phyloP scores from a whole-genome alignment of 37 sponge, comb jelly and placozoan species.

The Beroe forskalii region DNA sequence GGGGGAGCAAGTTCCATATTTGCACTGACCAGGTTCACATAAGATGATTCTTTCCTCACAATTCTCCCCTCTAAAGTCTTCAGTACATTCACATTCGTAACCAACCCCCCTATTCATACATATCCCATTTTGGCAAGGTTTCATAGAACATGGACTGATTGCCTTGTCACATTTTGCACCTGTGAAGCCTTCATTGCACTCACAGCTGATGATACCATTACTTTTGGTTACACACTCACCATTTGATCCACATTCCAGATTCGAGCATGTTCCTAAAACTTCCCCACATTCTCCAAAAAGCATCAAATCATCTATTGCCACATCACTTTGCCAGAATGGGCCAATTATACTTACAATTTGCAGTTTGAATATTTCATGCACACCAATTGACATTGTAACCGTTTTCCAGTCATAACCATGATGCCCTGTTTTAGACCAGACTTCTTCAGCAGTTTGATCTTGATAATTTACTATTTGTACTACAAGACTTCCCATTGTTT shows the following conservation, averaged over 20 bases:
- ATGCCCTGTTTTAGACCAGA: background rate
- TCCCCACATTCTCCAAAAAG: background rate
- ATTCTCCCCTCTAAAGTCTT: background rate
- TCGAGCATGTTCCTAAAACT: background rate
- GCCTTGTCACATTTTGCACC: background rate
- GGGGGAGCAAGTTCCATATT: background rate
- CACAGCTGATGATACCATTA: background rate
- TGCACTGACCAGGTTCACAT: background rate
- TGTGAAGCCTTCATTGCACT: background rate
- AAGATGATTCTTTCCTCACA: background rate
- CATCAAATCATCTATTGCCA: slow-evolving; percentile 8
- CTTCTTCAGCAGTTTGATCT: background rate
- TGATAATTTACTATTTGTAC: background rate
- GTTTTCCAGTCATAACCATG: slow-evolving; percentile 1
- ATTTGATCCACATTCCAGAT: background rate
- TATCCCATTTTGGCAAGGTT: background rate
- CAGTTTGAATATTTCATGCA: background rate
- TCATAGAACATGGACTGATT: background rate
- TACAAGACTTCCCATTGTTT: background rate
- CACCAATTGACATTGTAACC: background rate
- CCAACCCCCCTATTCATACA: background rate
- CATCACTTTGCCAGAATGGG: slow-evolving; percentile 16
- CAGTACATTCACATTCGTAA: background rate
- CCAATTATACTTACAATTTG: background rate
- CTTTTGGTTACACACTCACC: background rate